These are phyloP conservation scores for Crocallis elinguaria DNA, from an alignment of 2,888 invertebrate genomes.

Conservation along the genomic window DNA sequence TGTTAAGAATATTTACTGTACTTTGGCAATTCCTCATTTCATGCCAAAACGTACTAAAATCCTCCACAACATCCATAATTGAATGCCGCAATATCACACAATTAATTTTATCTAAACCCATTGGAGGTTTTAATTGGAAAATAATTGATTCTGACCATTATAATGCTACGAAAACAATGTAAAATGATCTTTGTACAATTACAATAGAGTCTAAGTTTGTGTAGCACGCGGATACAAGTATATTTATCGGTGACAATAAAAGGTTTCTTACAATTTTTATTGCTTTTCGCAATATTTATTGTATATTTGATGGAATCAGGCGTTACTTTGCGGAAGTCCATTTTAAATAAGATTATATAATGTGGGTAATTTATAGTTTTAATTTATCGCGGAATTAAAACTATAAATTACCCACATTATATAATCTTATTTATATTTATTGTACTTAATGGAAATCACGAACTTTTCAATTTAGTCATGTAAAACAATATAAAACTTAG, in stretches of 20 bases:
- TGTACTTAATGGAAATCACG: no score
- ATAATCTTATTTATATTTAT: no score
- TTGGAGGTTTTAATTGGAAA: conserved; percentile 57
- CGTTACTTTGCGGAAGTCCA: no score
- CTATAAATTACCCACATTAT: no score
- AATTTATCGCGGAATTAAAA: no score
- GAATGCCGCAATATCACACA: conserved; percentile 26
- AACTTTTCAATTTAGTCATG: no score
- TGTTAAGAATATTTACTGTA: not conserved
- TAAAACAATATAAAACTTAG: no score
- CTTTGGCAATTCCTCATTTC: conserved; percentile 26
- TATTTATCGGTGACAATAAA: not conserved
- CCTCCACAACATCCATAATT: conserved; percentile 28
- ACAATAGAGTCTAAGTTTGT: conserved; percentile 18
- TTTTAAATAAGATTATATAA: no score
- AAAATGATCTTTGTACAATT: conserved; percentile 39
- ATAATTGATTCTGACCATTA: conserved; percentile 63
- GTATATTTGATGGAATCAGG: no score
- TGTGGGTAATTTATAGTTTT: no score
- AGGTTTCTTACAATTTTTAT: not conserved
- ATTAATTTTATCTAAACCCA: conserved; percentile 36
- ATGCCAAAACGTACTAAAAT: conserved; percentile 22
- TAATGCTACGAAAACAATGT: conserved; percentile 34
- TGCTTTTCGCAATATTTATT: not conserved
- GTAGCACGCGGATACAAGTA: not conserved